A percentile compares a stretch with the other conserved stretches of the same genome.
Evolutionary conservation across 2,888 invertebrate species (phyloP).

Genomic region (Melieria picta): DNA sequence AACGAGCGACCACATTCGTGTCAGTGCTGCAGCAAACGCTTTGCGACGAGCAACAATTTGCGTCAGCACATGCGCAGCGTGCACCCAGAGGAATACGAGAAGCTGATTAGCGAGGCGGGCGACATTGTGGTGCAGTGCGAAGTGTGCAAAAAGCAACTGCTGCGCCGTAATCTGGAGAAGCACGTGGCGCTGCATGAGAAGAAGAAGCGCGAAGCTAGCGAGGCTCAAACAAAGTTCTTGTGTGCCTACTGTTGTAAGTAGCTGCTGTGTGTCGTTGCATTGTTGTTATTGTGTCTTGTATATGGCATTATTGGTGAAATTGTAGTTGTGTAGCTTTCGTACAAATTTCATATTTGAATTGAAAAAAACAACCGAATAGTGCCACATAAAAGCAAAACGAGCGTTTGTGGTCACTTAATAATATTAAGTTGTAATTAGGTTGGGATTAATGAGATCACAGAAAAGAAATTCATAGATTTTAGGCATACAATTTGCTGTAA

Average conservation of each 20-base stretch:
- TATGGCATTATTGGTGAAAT: conserved; percentile 7
- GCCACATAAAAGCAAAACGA: conserved; percentile 35
- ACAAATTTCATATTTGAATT: neutral
- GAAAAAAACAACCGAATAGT: conserved; percentile 4
- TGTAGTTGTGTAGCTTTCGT: too few species aligned
- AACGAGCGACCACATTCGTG: conserved; percentile 35
- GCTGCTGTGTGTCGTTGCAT: neutral
- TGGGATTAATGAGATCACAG: too few species aligned
- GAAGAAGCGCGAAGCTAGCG: conserved; percentile 36
- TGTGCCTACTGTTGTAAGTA: conserved; percentile 49
- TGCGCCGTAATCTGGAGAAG: conserved; percentile 42
- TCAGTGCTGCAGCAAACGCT: conserved; percentile 34
- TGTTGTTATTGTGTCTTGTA: conserved; percentile 18
- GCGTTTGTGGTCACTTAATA: conserved; percentile 13
- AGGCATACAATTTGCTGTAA: too few species aligned
- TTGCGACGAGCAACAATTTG: conserved; percentile 31
- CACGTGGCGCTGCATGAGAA: conserved; percentile 44
- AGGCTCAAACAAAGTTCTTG: conserved; percentile 32
- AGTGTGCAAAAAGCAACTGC: conserved; percentile 41
- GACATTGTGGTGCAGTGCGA: conserved; percentile 38
- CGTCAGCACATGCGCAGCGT: conserved; percentile 37
- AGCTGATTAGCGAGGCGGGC: conserved; percentile 19
- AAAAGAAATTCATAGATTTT: too few species aligned
- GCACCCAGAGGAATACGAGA: conserved; percentile 34
- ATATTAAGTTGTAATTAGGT: too few species aligned